Evolutionary conservation across 53 echinoderm and acorn worm genomes (phyloP).

Genomic region (Apostichopus leukothele): DNA sequence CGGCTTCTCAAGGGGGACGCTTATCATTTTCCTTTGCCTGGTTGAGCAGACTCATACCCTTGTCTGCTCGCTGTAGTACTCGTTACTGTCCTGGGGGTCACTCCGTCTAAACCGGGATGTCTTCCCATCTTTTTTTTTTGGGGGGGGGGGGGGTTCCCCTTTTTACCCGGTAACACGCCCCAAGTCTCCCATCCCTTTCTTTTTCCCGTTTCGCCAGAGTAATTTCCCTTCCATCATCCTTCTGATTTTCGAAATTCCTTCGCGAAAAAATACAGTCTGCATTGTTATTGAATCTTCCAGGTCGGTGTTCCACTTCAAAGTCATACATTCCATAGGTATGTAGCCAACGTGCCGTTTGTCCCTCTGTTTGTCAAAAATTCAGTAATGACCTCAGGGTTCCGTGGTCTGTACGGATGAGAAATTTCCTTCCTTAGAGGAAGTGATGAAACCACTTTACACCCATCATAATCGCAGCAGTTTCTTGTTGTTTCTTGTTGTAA

Average conservation of each 20-base stretch:
- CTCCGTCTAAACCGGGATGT: neutral
- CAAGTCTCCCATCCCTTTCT: neutral
- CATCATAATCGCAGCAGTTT: neutral
- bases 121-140: neutral
- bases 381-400: neutral
- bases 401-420: neutral
- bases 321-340: neutral
- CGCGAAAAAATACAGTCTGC: neutral
- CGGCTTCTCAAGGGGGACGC: neutral
- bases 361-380: neutral
- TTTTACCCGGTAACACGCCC: neutral
- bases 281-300: neutral
- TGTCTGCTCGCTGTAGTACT: neutral
- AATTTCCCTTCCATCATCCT: neutral
- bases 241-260: neutral
- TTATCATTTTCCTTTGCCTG: neutral
- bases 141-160: too few relatives aligned
- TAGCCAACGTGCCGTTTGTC: neutral
- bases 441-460: conserved; percentile 8
- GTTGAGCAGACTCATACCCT: neutral
- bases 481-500: conserved; percentile 48
- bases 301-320: neutral
- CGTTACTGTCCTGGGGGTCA: neutral
- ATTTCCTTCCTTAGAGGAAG: neutral
- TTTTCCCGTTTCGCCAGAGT: neutral